These are phyloP conservation scores for Dasypogon diadema DNA, from an alignment of 2,888 invertebrate genomes.

Conservation along the genomic window DNA sequence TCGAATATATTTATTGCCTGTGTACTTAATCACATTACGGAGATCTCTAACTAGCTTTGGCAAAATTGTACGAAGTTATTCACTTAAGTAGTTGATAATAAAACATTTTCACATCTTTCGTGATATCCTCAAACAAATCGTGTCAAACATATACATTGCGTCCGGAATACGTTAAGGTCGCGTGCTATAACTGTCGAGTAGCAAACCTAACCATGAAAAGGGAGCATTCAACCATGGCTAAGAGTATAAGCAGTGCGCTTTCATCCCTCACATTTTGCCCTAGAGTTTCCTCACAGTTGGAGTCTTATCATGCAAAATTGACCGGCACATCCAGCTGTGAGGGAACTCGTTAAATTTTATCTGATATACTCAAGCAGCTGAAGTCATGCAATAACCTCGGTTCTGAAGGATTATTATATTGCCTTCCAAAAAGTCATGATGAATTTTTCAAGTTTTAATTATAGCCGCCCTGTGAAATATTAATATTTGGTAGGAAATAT, in stretches of 20 bases:
- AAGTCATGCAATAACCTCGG: slow-evolving; percentile 21
- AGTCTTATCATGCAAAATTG: slow-evolving; percentile 48
- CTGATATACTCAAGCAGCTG: slow-evolving; percentile 17
- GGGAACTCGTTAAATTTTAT: slow-evolving; percentile 48
- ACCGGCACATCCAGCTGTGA: slow-evolving; percentile 49
- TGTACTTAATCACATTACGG: too few species aligned
- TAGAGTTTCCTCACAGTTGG: slow-evolving; percentile 1
- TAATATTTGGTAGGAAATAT: too few species aligned
- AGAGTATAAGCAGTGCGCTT: slow-evolving; percentile 2
- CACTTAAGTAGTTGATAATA: background rate
- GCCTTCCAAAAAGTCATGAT: background rate
- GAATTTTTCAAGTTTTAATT: slow-evolving; percentile 32
- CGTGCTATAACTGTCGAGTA: slow-evolving; percentile 4
- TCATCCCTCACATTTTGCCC: slow-evolving; percentile 20
- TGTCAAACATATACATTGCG: slow-evolving; percentile 24
- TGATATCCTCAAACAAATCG: slow-evolving; percentile 30
- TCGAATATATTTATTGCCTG: too few species aligned
- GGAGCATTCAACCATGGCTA: slow-evolving; percentile 2
- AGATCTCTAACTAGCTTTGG: too few species aligned
- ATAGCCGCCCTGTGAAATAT: background rate
- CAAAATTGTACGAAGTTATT: too few species aligned
- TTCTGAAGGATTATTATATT: slow-evolving; percentile 8
- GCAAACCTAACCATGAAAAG: background rate
- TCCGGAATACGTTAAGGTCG: slow-evolving; percentile 22
- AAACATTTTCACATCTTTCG: slow-evolving; percentile 7